These are phyloP conservation scores for Scytalopus superciliaris DNA, from an alignment of 2,113 vertebrate genomes.

Conservation along the genomic window DNA sequence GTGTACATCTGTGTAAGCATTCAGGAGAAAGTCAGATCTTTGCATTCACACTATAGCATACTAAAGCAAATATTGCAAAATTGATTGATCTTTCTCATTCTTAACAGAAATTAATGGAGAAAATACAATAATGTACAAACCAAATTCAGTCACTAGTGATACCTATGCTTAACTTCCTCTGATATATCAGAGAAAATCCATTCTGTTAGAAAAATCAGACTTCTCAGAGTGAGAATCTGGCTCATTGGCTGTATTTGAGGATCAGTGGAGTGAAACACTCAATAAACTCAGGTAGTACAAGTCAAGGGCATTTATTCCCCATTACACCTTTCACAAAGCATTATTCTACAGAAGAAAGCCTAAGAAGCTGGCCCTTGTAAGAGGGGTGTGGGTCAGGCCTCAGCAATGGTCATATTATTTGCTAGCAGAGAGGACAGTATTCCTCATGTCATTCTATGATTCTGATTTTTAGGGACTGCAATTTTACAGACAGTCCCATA, in stretches of 20 bases:
- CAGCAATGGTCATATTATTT: background rate
- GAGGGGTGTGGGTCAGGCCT: background rate
- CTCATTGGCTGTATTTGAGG: background rate
- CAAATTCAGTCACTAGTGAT: background rate
- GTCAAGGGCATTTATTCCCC: background rate
- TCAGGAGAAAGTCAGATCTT: background rate
- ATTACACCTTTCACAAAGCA: background rate
- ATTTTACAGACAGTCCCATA: background rate
- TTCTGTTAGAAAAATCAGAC: background rate
- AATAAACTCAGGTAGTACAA: background rate
- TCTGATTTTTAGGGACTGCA: background rate
- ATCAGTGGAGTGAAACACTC: background rate
- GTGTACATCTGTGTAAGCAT: background rate
- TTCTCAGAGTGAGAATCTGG: background rate
- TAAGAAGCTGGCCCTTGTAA: background rate
- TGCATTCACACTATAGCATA: background rate
- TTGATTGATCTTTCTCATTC: background rate
- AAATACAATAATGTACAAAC: background rate
- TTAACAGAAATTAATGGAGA: background rate
- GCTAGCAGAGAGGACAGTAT: background rate
- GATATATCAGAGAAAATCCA: background rate
- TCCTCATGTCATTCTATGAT: background rate
- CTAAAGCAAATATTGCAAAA: background rate
- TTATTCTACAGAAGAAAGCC: background rate
- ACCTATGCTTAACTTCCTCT: background rate